Conservation (phyloP, 2,888 invertebrate species). For the Spatulosminthurus flaviceps region DNA sequence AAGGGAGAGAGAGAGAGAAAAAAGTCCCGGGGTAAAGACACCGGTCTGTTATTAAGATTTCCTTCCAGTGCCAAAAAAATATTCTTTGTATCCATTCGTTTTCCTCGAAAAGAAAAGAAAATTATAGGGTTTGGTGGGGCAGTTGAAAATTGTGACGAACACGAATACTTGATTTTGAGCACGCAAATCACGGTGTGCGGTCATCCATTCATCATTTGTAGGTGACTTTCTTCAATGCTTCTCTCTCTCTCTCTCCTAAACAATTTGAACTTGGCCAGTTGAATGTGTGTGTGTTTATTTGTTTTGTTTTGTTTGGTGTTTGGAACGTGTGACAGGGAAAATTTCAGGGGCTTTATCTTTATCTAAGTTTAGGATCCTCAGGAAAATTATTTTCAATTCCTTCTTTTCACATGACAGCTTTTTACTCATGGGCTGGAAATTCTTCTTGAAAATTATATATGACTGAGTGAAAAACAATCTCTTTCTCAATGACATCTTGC, state of each 20-base stretch:
- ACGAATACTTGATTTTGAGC: slow-evolving; percentile 37
- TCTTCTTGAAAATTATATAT: not conserved
- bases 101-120: slow-evolving; percentile 31
- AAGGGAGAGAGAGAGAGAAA: slow-evolving; percentile 3
- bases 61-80: slow-evolving; percentile 36
- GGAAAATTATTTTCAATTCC: too few relatives aligned
- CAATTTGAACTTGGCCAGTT: not conserved
- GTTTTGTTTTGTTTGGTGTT: not conserved
- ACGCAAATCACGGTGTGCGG: slow-evolving; percentile 49
- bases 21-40: slow-evolving; percentile 28
- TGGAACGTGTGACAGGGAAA: not conserved
- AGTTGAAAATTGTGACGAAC: slow-evolving; percentile 46
- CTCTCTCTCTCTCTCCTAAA: too few relatives aligned
- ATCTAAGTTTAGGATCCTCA: not conserved
- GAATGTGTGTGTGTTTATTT: slow-evolving; percentile 3
- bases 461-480: not conserved
- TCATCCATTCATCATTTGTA: slow-evolving; percentile 41
- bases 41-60: slow-evolving; percentile 48
- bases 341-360: not conserved
- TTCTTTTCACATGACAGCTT: not conserved
- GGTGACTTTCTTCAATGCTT: slow-evolving; percentile 1
- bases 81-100: slow-evolving; percentile 6
- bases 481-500: not conserved
- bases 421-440: not conserved
- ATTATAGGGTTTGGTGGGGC: slow-evolving; percentile 37